Conservation (phyloP, 2,797 vertebrate species). For the Manis pentadactyla region DNA sequence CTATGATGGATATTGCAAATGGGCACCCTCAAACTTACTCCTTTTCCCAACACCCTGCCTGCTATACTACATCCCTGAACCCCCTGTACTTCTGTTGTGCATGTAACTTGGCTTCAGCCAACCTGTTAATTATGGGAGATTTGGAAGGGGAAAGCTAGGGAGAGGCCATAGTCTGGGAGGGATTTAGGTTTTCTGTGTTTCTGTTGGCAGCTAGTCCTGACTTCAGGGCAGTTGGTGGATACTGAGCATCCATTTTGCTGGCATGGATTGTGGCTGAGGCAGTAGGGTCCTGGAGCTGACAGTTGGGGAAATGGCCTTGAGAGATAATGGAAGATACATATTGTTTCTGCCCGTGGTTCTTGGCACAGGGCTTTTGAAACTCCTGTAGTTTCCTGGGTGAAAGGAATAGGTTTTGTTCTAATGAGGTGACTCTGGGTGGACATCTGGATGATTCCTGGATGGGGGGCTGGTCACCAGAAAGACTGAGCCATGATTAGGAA, state of each 20-base stretch:
- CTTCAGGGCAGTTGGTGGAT: neutral
- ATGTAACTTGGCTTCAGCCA: neutral
- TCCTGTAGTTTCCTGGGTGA: neutral
- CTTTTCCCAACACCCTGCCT: neutral
- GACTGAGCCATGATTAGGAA: neutral
- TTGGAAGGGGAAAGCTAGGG: neutral
- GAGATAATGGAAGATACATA: neutral
- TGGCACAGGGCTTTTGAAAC: neutral
- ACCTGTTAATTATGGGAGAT: neutral
- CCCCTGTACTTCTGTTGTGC: neutral
- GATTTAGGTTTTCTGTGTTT: neutral
- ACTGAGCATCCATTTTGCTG: neutral
- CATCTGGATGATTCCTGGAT: neutral
- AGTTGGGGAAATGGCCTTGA: neutral
- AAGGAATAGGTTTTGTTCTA: neutral
- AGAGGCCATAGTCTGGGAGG: neutral
- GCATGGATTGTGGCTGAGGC: neutral
- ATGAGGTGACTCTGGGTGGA: neutral
- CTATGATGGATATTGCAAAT: neutral
- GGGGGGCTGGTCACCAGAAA: neutral
- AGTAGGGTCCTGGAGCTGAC: neutral
- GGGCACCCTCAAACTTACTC: neutral
- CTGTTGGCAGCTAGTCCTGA: neutral
- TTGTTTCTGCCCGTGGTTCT: neutral
- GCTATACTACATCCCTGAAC: neutral